Percentiles rank a stretch among this genome's conserved stretches.
Evolutionary conservation across 2,113 vertebrate genomes (phyloP).

Genomic region (Phyllostomus hastatus): DNA sequence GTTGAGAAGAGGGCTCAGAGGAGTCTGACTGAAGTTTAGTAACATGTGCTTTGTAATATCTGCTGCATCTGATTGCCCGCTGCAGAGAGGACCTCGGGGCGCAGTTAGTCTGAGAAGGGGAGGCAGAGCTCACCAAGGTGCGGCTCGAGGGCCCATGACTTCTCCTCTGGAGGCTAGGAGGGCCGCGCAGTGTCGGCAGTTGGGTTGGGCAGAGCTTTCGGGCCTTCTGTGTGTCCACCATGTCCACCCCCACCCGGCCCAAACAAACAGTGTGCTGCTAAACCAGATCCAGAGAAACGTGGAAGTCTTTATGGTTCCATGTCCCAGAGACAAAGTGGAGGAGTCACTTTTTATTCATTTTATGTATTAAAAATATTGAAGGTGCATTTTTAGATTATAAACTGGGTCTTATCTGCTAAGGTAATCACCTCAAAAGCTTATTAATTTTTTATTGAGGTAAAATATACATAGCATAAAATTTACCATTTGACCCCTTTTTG

Average conservation of each 20-base stretch:
- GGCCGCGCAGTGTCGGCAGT: accelerated
- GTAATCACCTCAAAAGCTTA: neutral
- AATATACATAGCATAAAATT: neutral
- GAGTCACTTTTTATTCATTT: neutral
- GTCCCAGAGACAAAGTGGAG: neutral
- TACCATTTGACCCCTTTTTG: neutral
- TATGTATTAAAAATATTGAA: neutral
- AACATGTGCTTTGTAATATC: neutral
- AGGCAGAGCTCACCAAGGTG: neutral
- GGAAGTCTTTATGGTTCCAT: neutral
- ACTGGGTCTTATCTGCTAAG: neutral
- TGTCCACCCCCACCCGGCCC: neutral
- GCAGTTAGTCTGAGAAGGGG: neutral
- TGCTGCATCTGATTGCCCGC: neutral
- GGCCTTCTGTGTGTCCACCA: neutral
- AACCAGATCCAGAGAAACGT: neutral
- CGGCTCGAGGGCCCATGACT: neutral
- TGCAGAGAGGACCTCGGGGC: neutral
- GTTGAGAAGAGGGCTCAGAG: neutral
- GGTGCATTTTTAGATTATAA: neutral
- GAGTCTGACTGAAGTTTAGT: neutral
- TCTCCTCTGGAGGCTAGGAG: neutral
- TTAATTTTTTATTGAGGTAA: neutral
- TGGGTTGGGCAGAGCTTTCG: neutral
- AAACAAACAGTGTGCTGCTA: neutral